A percentile compares a stretch with the other conserved stretches of the same genome.
Conservation (phyloP, 2,888 invertebrate species). For the Platycnemis pennipes region DNA sequence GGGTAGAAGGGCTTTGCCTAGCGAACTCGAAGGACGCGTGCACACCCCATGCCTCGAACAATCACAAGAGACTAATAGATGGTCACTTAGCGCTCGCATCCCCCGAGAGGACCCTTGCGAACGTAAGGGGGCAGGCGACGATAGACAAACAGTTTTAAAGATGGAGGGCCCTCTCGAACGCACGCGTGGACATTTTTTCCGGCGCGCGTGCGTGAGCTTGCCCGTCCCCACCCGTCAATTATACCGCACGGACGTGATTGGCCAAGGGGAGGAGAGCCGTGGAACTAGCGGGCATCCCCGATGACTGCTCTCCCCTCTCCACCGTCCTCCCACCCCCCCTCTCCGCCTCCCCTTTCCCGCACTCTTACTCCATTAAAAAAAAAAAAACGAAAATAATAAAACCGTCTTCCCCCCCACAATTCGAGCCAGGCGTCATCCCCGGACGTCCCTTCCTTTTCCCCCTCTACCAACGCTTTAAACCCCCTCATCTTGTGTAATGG, state of each 20-base stretch:
- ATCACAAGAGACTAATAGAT: no score
- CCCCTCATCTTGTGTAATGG: constrained; percentile 48
- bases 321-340: background rate
- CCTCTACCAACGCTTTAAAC: background rate
- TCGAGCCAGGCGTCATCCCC: background rate
- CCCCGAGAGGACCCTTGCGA: no score
- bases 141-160: constrained; percentile 42
- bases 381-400: background rate
- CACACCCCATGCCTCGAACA: no score
- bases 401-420: background rate
- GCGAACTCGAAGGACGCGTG: no score
- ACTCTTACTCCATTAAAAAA: background rate
- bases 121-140: constrained; percentile 19
- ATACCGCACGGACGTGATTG: constrained; percentile 32
- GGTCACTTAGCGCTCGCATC: no score
- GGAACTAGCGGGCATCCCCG: background rate
- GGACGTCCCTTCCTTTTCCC: background rate
- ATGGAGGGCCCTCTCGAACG: background rate
- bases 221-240: constrained; percentile 34
- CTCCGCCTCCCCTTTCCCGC: background rate
- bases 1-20: no score
- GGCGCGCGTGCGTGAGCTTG: constrained; percentile 25
- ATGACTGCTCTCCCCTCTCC: background rate
- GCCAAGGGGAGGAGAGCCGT: background rate
- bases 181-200: background rate